Conservation (phyloP, 2,113 vertebrate species). For the Panthera uncia region DNA sequence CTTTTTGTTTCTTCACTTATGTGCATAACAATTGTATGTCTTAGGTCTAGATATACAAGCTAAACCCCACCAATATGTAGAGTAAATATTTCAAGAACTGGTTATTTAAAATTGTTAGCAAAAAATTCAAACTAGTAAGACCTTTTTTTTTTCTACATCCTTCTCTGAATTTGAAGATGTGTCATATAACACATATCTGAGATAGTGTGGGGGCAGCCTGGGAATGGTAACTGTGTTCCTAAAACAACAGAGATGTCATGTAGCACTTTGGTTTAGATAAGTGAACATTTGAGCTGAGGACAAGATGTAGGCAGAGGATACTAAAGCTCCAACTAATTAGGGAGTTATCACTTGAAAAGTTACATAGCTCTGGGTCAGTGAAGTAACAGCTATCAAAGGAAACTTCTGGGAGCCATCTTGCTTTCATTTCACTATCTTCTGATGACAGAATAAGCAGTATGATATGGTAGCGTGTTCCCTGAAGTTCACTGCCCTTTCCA, state of each 20-base stretch:
- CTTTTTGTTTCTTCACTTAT: not conserved
- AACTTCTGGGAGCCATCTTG: constrained; percentile 64
- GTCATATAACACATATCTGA: constrained; percentile 85
- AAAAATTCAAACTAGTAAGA: not conserved
- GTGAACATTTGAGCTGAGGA: constrained; percentile 82
- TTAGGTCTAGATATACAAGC: not conserved
- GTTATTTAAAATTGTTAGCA: constrained; percentile 33
- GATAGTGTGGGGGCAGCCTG: constrained; percentile 82
- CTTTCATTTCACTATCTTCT: constrained; percentile 66
- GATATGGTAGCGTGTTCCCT: not conserved
- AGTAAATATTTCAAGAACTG: constrained; percentile 10
- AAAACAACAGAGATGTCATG: constrained; percentile 87
- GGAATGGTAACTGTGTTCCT: constrained; percentile 85
- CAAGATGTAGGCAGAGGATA: constrained; percentile 81
- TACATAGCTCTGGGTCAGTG: constrained; percentile 79
- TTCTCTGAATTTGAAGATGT: constrained; percentile 75
- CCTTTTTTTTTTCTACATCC: not conserved
- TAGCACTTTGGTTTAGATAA: constrained; percentile 89
- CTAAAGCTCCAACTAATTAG: constrained; percentile 86
- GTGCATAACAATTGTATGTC: not conserved
- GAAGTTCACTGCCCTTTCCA: constrained; percentile 2
- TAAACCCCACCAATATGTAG: not conserved
- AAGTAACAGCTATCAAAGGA: constrained; percentile 73
- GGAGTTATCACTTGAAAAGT: constrained; percentile 85
- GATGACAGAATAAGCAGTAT: constrained; percentile 74